Conservation (phyloP, 2,888 invertebrate genomes). For the Bellardia pandia region DNA sequence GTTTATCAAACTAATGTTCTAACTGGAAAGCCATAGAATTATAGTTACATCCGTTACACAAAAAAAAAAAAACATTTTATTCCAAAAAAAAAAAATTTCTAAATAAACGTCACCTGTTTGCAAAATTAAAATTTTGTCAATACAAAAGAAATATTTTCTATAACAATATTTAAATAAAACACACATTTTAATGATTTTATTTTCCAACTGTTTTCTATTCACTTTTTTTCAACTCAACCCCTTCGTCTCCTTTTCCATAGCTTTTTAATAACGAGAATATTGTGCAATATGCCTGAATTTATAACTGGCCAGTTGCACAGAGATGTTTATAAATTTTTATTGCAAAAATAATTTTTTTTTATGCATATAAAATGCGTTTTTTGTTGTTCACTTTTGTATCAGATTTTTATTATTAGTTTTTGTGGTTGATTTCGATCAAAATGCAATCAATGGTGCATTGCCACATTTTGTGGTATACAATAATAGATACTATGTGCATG, state of each 20-base stretch:
- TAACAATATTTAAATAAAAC: conserved; percentile 5
- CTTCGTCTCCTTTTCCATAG: neutral
- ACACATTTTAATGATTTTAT: conserved; percentile 12
- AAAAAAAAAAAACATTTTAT: no score
- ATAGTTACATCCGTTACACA: no score
- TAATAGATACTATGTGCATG: neutral
- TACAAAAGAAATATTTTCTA: conserved; percentile 16
- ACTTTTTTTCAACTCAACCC: neutral
- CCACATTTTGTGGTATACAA: conserved; percentile 77
- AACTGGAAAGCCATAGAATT: no score
- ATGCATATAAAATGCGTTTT: conserved; percentile 42
- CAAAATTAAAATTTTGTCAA: neutral
- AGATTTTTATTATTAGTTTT: conserved; percentile 78
- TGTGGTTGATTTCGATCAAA: conserved; percentile 79
- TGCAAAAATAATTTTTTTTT: conserved; percentile 14
- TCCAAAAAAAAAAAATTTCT: no score
- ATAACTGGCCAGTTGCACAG: conserved; percentile 8
- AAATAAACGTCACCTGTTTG: neutral
- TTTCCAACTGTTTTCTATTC: conserved; percentile 17
- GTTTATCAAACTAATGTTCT: no score
- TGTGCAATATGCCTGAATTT: conserved; percentile 1
- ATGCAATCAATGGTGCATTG: conserved; percentile 77
- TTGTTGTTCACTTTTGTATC: conserved; percentile 38
- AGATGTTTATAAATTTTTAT: conserved; percentile 4
- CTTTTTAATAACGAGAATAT: neutral